These are phyloP conservation scores for Ecliptopera silaceata DNA, from an alignment of 2,888 invertebrate genomes.

Conservation along the genomic window DNA sequence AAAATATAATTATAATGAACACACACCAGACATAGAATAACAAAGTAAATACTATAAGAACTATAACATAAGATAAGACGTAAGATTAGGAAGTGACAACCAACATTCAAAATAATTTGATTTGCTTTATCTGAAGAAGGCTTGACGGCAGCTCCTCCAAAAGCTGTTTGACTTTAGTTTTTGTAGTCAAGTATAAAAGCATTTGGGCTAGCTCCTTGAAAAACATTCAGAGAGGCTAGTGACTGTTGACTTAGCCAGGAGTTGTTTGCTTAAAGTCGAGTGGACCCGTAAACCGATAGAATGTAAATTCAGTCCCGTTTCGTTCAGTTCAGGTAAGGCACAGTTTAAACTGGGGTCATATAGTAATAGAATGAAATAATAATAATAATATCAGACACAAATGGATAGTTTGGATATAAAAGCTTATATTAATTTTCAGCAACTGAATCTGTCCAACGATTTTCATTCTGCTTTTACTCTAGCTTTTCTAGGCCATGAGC, in stretches of 20 bases:
- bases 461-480: no score
- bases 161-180: slow-evolving; percentile 17
- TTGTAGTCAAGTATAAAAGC: slow-evolving; percentile 29
- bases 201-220: slow-evolving; percentile 28
- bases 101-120: slow-evolving; percentile 5
- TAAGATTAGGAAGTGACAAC: neutral
- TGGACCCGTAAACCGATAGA: slow-evolving; percentile 55
- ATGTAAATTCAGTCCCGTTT: slow-evolving; percentile 63
- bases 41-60: no score
- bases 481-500: no score
- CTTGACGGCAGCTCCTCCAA: slow-evolving; percentile 3
- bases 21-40: no score
- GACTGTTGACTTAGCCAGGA: slow-evolving; percentile 51
- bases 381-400: no score
- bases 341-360: slow-evolving; percentile 8
- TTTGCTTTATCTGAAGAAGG: neutral
- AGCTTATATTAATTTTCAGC: no score
- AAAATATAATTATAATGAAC: no score
- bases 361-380: neutral
- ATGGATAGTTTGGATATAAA: no score
- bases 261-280: slow-evolving; percentile 48
- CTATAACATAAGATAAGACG: no score
- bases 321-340: slow-evolving; percentile 30
- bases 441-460: no score
- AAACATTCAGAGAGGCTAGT: slow-evolving; percentile 26